A percentile compares a stretch with the other conserved stretches of the same genome.
Conservation (phyloP, 2,888 invertebrate genomes). For the Balanococcus diminutus region DNA sequence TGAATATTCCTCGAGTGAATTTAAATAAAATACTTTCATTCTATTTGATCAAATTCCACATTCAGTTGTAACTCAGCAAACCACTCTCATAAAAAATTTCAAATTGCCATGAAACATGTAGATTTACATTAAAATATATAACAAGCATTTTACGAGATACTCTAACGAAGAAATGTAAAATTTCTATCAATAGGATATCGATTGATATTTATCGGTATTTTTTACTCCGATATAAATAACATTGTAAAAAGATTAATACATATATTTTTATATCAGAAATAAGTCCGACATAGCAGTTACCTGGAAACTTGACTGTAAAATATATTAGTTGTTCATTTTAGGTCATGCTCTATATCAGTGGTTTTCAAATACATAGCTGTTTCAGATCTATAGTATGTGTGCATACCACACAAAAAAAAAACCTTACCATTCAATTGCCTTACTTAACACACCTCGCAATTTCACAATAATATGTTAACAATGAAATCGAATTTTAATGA, state of each 20-base stretch:
- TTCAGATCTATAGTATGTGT: background rate
- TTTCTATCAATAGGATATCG: background rate
- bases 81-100: too few relatives aligned
- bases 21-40: too few relatives aligned
- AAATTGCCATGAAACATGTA: background rate
- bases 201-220: background rate
- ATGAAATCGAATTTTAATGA: background rate
- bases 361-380: background rate
- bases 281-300: background rate
- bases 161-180: background rate
- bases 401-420: background rate
- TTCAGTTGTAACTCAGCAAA: too few relatives aligned
- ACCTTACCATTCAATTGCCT: background rate
- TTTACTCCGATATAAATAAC: background rate
- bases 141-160: background rate
- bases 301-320: background rate
- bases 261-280: background rate
- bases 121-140: background rate
- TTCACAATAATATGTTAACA: too few relatives aligned
- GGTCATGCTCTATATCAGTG: constrained; percentile 27
- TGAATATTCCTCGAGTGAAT: too few relatives aligned
- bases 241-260: constrained; percentile 5
- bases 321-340: background rate
- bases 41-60: too few relatives aligned
- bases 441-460: too few relatives aligned